phyloP scores from a whole-genome alignment of 2,888 invertebrate genomes.

The Alsophila aescularia region DNA sequence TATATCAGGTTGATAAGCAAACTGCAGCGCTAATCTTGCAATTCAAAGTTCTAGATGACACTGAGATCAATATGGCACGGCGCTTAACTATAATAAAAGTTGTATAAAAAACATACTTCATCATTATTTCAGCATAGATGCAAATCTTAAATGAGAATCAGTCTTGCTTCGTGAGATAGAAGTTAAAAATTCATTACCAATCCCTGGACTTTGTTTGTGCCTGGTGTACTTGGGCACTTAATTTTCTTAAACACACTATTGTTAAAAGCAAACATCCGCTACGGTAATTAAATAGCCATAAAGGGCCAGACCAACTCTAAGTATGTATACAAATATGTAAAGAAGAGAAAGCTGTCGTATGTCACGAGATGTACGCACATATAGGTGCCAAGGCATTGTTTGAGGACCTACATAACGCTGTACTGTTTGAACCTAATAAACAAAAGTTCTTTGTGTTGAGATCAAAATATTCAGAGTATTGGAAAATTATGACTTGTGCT shows the following conservation, averaged over 20 bases:
- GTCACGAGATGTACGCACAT: slow-evolving; percentile 33
- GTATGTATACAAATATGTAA: slow-evolving; percentile 37
- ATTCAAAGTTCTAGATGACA: too few relatives aligned
- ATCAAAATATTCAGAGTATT: slow-evolving; percentile 2
- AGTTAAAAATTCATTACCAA: not conserved
- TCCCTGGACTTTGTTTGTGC: too few relatives aligned
- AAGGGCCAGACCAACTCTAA: slow-evolving; percentile 39
- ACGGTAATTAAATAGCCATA: slow-evolving; percentile 35
- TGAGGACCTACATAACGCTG: slow-evolving; percentile 25
- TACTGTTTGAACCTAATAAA: slow-evolving; percentile 1
- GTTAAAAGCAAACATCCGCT: slow-evolving; percentile 24
- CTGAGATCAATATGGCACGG: too few relatives aligned
- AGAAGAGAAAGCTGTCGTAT: slow-evolving; percentile 55
- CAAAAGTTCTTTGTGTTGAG: slow-evolving; percentile 8
- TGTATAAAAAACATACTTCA: too few relatives aligned
- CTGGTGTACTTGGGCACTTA: slow-evolving; percentile 11
- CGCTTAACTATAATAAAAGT: too few relatives aligned
- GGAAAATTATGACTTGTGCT: too few relatives aligned
- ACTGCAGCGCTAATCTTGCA: too few relatives aligned
- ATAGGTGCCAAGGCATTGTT: slow-evolving; percentile 54
- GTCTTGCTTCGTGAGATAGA: not conserved
- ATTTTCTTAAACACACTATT: slow-evolving; percentile 23
- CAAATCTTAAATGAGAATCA: too few relatives aligned
- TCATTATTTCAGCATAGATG: too few relatives aligned
- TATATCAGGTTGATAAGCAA: too few relatives aligned